A percentile compares a stretch with the other conserved stretches of the same genome.
Evolutionary conservation across 2,113 vertebrate genomes (phyloP).

Genomic region (Apus apus): DNA sequence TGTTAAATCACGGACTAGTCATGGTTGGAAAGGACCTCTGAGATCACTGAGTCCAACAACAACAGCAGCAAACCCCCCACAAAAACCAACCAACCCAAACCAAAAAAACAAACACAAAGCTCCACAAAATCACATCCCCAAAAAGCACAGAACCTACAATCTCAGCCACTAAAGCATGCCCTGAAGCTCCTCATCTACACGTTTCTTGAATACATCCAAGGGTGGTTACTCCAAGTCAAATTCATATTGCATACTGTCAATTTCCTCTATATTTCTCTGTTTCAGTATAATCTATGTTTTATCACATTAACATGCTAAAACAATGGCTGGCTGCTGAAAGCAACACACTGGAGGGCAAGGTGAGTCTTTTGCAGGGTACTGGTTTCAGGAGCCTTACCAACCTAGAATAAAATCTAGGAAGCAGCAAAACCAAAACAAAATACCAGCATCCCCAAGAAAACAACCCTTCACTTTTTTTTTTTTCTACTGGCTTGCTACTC

Average conservation of each 20-base stretch:
- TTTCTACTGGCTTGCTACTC: neutral
- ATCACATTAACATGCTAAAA: neutral
- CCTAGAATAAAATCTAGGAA: neutral
- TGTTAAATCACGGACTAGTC: neutral
- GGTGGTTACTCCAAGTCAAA: no score
- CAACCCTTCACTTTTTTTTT: neutral
- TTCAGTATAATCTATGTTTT: neutral
- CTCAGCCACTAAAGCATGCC: no score
- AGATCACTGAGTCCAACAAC: no score
- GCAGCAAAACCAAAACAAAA: neutral
- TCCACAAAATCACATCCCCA: no score
- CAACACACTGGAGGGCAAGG: rapidly evolving
- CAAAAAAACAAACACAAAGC: no score
- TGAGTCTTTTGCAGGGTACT: neutral
- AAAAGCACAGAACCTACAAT: no score
- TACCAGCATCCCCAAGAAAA: neutral
- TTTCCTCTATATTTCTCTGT: neutral
- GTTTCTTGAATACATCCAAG: no score
- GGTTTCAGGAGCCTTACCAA: neutral
- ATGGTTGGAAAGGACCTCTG: no score
- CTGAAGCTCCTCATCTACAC: no score
- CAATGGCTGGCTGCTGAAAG: neutral
- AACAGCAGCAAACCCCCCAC: no score
- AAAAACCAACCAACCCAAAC: no score
- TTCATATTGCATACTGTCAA: neutral